A percentile compares a stretch with the other conserved stretches of the same genome.
These are phyloP conservation scores for Anticlea derivata DNA, from an alignment of 2,888 invertebrate species.

Conservation along the genomic window DNA sequence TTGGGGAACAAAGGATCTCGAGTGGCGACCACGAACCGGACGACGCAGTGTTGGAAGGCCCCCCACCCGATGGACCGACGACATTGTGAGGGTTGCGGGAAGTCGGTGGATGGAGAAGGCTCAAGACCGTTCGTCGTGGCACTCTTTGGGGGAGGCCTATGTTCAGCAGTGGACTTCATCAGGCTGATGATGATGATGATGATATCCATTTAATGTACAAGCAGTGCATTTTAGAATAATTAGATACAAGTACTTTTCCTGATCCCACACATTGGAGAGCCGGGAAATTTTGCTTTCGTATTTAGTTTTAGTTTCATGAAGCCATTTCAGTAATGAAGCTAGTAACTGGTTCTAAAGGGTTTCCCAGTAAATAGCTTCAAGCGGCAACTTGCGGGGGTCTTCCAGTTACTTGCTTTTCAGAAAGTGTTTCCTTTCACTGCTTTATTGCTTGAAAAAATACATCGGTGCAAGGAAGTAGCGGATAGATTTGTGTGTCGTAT, in stretches of 20 bases:
- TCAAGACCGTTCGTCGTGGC: too few species aligned
- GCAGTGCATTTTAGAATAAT: background rate
- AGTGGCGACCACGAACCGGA: too few species aligned
- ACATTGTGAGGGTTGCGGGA: too few species aligned
- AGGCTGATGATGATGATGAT: too few species aligned
- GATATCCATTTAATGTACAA: too few species aligned
- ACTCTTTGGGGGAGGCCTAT: too few species aligned
- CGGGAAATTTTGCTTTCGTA: slow-evolving; percentile 1
- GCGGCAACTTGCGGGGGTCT: background rate
- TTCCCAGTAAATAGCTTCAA: slow-evolving; percentile 9
- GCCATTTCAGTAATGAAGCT: slow-evolving; percentile 14
- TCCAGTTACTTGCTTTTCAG: slow-evolving; percentile 2
- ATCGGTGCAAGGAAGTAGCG: background rate
- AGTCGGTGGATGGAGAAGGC: too few species aligned
- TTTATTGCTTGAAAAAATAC: slow-evolving; percentile 8
- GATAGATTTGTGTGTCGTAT: background rate
- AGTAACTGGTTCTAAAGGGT: slow-evolving; percentile 15
- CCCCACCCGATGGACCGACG: too few species aligned
- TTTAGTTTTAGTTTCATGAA: slow-evolving; percentile 25
- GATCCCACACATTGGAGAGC: background rate
- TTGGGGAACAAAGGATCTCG: too few species aligned
- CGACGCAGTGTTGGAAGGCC: too few species aligned
- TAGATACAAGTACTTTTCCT: background rate
- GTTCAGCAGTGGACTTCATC: too few species aligned
- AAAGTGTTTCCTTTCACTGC: slow-evolving; percentile 13